Conservation (phyloP, 2,888 invertebrate genomes). For the Dryobotodes eremita region DNA sequence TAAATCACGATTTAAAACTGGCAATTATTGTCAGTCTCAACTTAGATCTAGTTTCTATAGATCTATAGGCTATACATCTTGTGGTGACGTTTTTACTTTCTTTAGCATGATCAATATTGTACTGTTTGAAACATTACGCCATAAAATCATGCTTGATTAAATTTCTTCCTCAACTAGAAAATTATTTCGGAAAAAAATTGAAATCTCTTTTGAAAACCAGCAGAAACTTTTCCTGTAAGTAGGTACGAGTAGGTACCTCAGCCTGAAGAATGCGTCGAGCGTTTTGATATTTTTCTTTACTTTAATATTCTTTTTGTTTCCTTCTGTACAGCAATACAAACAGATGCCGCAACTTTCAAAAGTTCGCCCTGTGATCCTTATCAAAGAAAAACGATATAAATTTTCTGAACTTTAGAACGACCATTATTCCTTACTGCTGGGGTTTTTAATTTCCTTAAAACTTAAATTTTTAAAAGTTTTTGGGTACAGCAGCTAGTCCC, state of each 20-base stretch:
- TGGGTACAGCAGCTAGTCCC: not conserved
- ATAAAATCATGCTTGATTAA: not conserved
- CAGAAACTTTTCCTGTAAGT: not conserved
- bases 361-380: constrained; percentile 9
- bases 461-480: constrained; percentile 24
- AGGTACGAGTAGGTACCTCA: no score
- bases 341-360: constrained; percentile 11
- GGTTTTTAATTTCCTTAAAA: constrained; percentile 51
- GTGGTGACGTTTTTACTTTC: not conserved
- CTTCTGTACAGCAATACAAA: not conserved
- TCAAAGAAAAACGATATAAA: constrained; percentile 31
- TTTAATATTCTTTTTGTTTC: not conserved
- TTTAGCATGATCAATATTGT: not conserved
- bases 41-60: not conserved
- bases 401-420: constrained; percentile 23
- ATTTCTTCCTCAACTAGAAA: not conserved
- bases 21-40: not conserved
- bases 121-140: not conserved
- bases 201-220: not conserved
- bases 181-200: not conserved
- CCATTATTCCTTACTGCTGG: constrained; percentile 36
- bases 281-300: not conserved
- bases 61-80: not conserved
- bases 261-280: not conserved
- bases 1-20: not conserved